Base-by-base conservation (phyloP, 2,888 invertebrate genomes). In the Eupithecia vulgata region DNA sequence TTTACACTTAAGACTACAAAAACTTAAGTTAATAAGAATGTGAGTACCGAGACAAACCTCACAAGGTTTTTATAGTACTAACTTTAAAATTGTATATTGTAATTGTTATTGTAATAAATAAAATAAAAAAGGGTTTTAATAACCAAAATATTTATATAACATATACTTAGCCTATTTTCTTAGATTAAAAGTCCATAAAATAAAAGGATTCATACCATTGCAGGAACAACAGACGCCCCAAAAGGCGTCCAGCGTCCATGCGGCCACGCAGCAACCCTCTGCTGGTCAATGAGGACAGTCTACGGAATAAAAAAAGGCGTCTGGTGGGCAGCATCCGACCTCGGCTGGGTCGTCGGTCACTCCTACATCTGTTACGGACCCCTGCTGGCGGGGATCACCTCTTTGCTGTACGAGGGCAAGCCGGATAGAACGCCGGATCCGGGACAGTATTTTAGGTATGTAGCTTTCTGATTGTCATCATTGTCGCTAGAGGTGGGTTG, bases 351-450 rank as follows among this genome's bases (percentile, higher is more conserved):
- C 0, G 98, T 99, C 0, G 99, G 99, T 0, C 98, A 98, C 86
- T 98, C 98, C 0, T 99, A 98, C 88, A 98, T 98, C 81, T 98
- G 98, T 88, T 99, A 99, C 82, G 99, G 97, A 0, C 99, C 99
- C 0, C 92, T 99, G 6, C 91, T 98, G 0, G 96, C 96, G 78
- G 97, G 98, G 0, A 94, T 96, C 62, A 98, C 98, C 0, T 97
- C 97, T 68, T 95, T 98, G 30, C 95, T 98, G 93, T 98, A 97
- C 84, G 97, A 99, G 90, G 99, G 99, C 4, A 99, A 99, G 87
- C 99, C 99, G 0, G 98, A 99, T 81, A 96, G 98, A 76, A 99
- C 99, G 0, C 99, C 99, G 0, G 98, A 99, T 90, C 97, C 98
- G 5, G 97, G 97, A 57, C 97, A 98, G 87, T 99, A 98, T 91